Percentiles rank a stretch among this genome's conserved stretches.
Evolutionary conservation across 2,113 vertebrate species (phyloP).

Genomic region (Nerophis lumbriciformis): DNA sequence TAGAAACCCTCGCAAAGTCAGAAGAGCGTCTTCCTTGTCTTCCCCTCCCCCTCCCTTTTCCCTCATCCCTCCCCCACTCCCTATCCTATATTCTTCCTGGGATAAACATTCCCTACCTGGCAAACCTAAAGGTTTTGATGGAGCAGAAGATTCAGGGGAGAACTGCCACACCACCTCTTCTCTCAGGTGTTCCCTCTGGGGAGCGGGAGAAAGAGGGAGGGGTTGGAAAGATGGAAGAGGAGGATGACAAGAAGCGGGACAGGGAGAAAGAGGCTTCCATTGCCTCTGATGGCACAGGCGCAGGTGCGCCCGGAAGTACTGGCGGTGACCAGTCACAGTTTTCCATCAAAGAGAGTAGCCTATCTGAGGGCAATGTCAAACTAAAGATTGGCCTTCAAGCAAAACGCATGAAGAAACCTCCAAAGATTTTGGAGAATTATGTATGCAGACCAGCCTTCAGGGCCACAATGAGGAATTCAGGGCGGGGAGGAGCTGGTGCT

Average conservation of each 20-base stretch:
- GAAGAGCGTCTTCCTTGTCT: conserved; percentile 55
- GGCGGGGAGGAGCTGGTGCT: conserved; percentile 54
- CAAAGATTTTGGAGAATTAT: conserved; percentile 96
- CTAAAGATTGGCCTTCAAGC: conserved; percentile 95
- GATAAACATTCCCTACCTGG: conserved; percentile 31
- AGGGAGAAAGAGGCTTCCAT: conserved; percentile 59
- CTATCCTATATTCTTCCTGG: conserved; percentile 45
- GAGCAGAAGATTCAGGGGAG: conserved; percentile 74
- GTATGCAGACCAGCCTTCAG: conserved; percentile 94
- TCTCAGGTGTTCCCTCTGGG: conserved; percentile 51
- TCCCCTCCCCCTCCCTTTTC: conserved; percentile 53
- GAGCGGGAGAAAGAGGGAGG: conserved; percentile 72
- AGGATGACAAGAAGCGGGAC: conserved; percentile 72
- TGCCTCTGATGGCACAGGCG: conserved; percentile 26
- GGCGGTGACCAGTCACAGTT: conserved; percentile 78
- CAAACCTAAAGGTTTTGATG: conserved; percentile 58
- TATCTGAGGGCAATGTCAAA: conserved; percentile 91
- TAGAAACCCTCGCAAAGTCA: conserved; percentile 34
- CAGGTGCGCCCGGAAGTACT: conserved; percentile 38
- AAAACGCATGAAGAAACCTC: conserved; percentile 95
- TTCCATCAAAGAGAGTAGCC: conserved; percentile 92
- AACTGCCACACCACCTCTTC: conserved; percentile 63
- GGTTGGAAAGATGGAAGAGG: conserved; percentile 73
- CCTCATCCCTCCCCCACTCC: conserved; percentile 32
- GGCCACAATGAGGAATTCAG: conserved; percentile 79